Evolutionary conservation across 2,888 invertebrate species (phyloP), one percentile per base, ranked within the genome.

Genomic region (Heliconius sara): DNA sequence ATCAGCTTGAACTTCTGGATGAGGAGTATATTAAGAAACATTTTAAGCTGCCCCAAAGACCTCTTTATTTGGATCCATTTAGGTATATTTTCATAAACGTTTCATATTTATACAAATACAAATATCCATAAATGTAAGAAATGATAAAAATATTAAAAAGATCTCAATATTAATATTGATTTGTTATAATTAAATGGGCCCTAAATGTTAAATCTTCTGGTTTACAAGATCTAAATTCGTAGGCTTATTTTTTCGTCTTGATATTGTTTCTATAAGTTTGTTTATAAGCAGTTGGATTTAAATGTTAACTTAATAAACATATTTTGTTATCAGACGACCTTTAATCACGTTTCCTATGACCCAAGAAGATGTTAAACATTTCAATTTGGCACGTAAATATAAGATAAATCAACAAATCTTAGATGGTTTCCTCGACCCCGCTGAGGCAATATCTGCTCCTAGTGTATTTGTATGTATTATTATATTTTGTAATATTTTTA

Each of bases 321-420:
- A 6, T 70, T 60, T 60, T 65, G 3, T 75, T 57, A 68, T 79
- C 87, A 94, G 94, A 75, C 91, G 93, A 1, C 95, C 95, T 0
- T 87, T 95, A 22, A 93, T 95, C 77, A 92, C 94, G 0, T 95
- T 94, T 82, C 95, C 95, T 1, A 92, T 94, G 93, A 89, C 91
- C 1, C 92, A 93, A 88, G 93, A 92, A 80, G 89, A 85, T 9
- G 83, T 86, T 1, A 86, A 85, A 4, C 85, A 94, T 85, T 95
- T 95, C 85, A 95, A 92, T 80, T 78, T 94, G 83, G 91, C 89
- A 2, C 88, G 92, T 34, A 95, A 95, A 82, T 85, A 86, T 75
- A 95, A 95, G 84, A 91, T 91, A 65, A 95, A 95, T 84, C 95
- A 95, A 82, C 93, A 93, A 83, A 94, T 95, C 52, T 86, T 95